Conservation (phyloP, 2,113 vertebrate genomes). For the Chloebia gouldiae region DNA sequence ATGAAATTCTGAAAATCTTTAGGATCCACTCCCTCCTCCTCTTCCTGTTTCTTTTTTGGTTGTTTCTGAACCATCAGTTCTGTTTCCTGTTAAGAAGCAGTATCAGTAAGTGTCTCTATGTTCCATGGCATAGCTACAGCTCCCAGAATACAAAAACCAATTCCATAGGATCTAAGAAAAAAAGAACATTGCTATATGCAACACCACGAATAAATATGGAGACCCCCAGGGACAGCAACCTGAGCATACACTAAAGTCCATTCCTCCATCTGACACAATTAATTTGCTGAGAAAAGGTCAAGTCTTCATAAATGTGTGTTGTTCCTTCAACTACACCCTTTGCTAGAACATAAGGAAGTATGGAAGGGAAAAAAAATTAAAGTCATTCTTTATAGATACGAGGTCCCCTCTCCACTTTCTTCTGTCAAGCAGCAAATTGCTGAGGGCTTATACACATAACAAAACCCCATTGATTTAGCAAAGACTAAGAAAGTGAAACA, state of each 20-base stretch:
- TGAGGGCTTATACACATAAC: not conserved
- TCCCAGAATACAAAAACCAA: not conserved
- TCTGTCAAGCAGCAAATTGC: not conserved
- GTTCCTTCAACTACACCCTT: not conserved
- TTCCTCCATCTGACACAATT: not conserved
- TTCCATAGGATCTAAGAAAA: not conserved
- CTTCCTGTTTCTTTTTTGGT: conserved; percentile 71
- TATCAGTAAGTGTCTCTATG: not conserved
- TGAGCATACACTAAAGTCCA: not conserved
- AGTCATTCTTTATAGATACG: not conserved
- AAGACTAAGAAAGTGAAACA: not conserved
- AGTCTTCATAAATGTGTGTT: not conserved
- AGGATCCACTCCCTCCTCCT: conserved; percentile 80
- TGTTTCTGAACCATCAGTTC: conserved; percentile 82
- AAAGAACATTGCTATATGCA: not conserved
- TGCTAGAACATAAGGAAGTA: not conserved
- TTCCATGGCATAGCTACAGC: not conserved
- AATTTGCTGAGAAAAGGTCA: not conserved
- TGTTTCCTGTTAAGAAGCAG: conserved; percentile 83
- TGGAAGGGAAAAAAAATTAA: not conserved
- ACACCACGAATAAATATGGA: not conserved
- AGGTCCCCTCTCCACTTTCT: not conserved
- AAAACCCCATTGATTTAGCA: not conserved
- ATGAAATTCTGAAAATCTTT: conserved; percentile 88
- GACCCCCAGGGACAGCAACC: not conserved